Conservation (phyloP, 2,113 vertebrate species). For the Piaya cayana region DNA sequence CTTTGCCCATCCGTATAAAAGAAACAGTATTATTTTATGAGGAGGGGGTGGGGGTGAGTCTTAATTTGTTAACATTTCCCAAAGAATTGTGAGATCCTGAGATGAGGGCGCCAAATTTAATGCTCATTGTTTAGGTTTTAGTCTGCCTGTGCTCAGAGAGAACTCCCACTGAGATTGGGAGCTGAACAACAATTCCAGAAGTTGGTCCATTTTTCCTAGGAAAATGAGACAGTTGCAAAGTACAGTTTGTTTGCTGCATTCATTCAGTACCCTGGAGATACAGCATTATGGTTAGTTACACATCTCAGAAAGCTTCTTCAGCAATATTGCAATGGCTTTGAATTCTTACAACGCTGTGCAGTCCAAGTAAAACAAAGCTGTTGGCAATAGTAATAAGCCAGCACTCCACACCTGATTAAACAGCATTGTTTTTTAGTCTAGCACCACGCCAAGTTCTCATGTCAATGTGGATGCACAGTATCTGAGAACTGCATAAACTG, state of each 20-base stretch:
- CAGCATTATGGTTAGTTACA: slow-evolving; percentile 48
- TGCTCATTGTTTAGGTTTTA: slow-evolving; percentile 43
- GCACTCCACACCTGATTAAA: slow-evolving; percentile 69
- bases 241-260: slow-evolving; percentile 17
- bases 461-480: neutral
- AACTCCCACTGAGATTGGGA: slow-evolving; percentile 52
- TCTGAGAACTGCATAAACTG: neutral
- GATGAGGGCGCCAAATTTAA: slow-evolving; percentile 40
- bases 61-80: slow-evolving; percentile 58
- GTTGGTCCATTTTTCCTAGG: slow-evolving; percentile 57
- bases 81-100: slow-evolving; percentile 50
- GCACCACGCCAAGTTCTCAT: slow-evolving; percentile 40
- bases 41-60: neutral
- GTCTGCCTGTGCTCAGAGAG: slow-evolving; percentile 35
- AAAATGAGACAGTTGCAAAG: slow-evolving; percentile 57
- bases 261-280: slow-evolving; percentile 36
- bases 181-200: slow-evolving; percentile 46
- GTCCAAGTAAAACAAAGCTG: slow-evolving; percentile 72
- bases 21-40: neutral
- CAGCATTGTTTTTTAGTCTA: slow-evolving; percentile 55
- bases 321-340: slow-evolving; percentile 34
- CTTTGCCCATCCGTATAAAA: neutral
- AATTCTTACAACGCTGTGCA: slow-evolving; percentile 56
- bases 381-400: slow-evolving; percentile 61
- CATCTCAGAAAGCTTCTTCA: slow-evolving; percentile 54